phyloP scores from a whole-genome alignment of 1,140 invertebrate genomes.

The Dendroctonus ponderosae region DNA sequence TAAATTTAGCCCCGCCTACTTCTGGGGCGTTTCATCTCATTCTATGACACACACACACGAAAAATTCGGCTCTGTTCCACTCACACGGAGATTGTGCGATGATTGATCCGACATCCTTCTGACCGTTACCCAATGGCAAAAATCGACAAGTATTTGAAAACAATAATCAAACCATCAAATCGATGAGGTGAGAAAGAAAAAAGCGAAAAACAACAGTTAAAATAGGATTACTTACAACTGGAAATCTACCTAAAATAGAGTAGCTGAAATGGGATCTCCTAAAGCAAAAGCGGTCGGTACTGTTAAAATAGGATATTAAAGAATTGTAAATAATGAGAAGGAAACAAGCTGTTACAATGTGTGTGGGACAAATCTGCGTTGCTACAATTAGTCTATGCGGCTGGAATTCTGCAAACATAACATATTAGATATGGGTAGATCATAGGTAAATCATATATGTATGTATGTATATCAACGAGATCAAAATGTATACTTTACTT shows the following conservation, averaged over 20 bases:
- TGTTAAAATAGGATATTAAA: conserved; percentile 5
- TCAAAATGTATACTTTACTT: conserved; percentile 13
- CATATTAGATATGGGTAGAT: conserved; percentile 45
- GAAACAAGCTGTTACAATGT: conserved; percentile 42
- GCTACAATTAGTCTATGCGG: conserved; percentile 50
- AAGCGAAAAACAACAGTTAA: conserved; percentile 2
- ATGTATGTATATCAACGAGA: conserved; percentile 17
- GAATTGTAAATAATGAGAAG: conserved; percentile 35
- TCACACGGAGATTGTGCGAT: no score
- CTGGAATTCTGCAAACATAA: conserved; percentile 50
- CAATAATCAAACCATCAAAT: no score
- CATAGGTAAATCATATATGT: conserved; percentile 35
- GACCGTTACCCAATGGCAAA: no score
- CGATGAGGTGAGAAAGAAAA: no score
- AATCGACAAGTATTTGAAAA: no score
- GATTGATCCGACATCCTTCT: no score
- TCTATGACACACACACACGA: no score
- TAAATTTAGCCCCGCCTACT: no score
- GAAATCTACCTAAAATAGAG: conserved; percentile 26
- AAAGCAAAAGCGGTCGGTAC: conserved; percentile 36
- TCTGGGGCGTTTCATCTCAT: no score
- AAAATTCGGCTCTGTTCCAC: no score
- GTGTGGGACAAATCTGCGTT: conserved; percentile 46
- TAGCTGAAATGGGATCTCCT: conserved; percentile 30
- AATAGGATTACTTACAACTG: conserved; percentile 40